A percentile compares a stretch with the other conserved stretches of the same genome.
These are phyloP conservation scores for Athalia rosae DNA, from an alignment of 2,888 invertebrate genomes.

Conservation along the genomic window DNA sequence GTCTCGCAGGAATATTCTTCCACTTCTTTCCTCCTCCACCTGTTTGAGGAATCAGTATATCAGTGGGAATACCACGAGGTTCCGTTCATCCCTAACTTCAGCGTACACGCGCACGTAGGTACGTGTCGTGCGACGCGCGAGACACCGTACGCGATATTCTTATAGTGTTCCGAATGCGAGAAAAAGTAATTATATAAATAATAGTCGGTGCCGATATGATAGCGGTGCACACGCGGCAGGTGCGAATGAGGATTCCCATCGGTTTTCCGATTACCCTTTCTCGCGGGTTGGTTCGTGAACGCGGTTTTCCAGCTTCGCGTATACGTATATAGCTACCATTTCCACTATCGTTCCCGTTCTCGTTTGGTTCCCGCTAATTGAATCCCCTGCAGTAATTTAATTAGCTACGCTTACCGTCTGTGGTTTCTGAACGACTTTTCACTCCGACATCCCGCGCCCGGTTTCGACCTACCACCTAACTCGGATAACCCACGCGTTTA, in stretches of 20 bases:
- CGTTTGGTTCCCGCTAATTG: slow-evolving; percentile 51
- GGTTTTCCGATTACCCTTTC: not conserved
- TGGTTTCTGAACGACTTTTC: slow-evolving; percentile 51
- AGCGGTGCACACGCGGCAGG: not conserved
- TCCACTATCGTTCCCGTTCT: slow-evolving; percentile 14
- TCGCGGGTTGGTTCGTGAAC: too few species aligned
- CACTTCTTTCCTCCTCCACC: not conserved
- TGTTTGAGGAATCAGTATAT: not conserved
- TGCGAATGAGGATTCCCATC: not conserved
- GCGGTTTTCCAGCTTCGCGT: not conserved
- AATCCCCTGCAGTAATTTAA: slow-evolving; percentile 53
- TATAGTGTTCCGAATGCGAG: slow-evolving; percentile 24
- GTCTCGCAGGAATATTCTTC: not conserved
- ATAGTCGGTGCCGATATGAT: not conserved
- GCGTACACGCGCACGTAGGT: not conserved
- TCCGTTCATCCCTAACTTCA: not conserved
- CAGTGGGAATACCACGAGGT: too few species aligned
- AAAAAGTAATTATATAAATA: slow-evolving; percentile 5
- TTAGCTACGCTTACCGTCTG: slow-evolving; percentile 48
- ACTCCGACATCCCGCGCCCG: slow-evolving; percentile 12
- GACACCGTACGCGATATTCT: not conserved
- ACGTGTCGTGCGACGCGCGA: not conserved
- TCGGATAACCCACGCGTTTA: too few species aligned
- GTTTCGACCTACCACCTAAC: not conserved
- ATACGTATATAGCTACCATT: slow-evolving; percentile 2